phyloP scores from a whole-genome alignment of 2,888 invertebrate species.

The Spilarctia lutea region DNA sequence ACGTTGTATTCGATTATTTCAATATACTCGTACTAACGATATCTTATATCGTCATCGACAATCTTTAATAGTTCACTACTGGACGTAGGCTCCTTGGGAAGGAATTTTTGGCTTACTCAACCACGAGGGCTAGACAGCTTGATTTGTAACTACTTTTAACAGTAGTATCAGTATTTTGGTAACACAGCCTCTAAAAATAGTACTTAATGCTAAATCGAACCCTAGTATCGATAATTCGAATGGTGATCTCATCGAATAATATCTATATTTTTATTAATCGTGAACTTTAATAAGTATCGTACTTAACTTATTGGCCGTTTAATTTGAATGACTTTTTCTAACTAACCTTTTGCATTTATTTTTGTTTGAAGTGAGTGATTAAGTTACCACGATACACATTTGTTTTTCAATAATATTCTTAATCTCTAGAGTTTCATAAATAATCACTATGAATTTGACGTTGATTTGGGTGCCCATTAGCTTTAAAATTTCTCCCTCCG shows the following conservation, averaged over 20 bases:
- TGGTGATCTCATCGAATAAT: neutral
- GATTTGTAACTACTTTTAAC: too few species aligned
- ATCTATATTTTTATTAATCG: neutral
- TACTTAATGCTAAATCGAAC: neutral
- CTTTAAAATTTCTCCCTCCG: too few species aligned
- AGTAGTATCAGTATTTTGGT: too few species aligned
- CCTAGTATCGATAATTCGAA: neutral
- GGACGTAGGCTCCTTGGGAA: too few species aligned
- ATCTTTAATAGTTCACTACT: neutral
- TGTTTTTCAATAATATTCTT: too few species aligned
- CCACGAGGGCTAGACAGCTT: too few species aligned
- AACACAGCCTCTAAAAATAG: too few species aligned
- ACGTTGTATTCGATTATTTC: neutral
- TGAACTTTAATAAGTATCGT: slow-evolving; percentile 1
- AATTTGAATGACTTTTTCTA: neutral
- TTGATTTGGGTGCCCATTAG: too few species aligned
- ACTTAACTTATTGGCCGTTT: neutral
- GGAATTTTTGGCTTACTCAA: too few species aligned
- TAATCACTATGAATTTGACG: too few species aligned
- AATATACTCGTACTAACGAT: neutral
- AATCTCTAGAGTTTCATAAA: too few species aligned
- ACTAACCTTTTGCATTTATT: neutral
- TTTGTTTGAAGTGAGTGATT: neutral
- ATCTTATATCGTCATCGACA: neutral
- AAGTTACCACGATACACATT: neutral